These are phyloP conservation scores for Limenitis camilla DNA, from an alignment of 2,888 invertebrate species.

Conservation along the genomic window DNA sequence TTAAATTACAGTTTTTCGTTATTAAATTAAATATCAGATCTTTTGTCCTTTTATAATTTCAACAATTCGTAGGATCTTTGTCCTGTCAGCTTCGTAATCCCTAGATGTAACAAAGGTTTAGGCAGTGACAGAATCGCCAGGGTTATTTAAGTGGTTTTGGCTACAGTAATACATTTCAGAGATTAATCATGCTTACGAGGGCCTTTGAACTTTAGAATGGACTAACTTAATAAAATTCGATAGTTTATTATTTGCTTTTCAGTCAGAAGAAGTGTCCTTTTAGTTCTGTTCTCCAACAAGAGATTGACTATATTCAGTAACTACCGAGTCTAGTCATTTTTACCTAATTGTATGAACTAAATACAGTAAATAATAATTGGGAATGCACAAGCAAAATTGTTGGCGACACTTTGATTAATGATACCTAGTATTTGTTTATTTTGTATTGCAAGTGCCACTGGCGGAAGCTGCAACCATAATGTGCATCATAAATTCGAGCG, in stretches of 20 bases:
- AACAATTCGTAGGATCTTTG: too few relatives aligned
- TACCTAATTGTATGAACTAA: neutral
- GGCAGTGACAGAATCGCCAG: neutral
- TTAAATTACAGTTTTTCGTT: too few relatives aligned
- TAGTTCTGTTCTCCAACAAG: too few relatives aligned
- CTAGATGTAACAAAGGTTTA: neutral
- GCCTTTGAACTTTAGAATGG: neutral
- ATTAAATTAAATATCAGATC: too few relatives aligned
- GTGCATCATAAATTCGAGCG: conserved; percentile 17
- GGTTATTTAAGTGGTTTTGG: neutral
- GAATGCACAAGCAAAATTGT: conserved; percentile 6
- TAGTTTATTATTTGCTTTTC: too few relatives aligned
- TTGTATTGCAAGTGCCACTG: conserved; percentile 13
- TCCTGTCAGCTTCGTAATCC: too few relatives aligned
- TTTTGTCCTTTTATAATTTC: too few relatives aligned
- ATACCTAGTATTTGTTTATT: conserved; percentile 6
- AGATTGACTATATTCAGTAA: too few relatives aligned
- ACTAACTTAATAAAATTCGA: neutral
- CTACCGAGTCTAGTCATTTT: too few relatives aligned
- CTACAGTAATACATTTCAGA: neutral
- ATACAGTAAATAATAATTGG: neutral
- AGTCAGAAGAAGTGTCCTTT: too few relatives aligned
- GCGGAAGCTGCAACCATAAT: conserved; percentile 15
- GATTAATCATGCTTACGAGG: neutral
- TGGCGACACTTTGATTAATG: conserved; percentile 7